phyloP scores from a whole-genome alignment of 2,797 vertebrate genomes.

The Peromyscus melanophrys region DNA sequence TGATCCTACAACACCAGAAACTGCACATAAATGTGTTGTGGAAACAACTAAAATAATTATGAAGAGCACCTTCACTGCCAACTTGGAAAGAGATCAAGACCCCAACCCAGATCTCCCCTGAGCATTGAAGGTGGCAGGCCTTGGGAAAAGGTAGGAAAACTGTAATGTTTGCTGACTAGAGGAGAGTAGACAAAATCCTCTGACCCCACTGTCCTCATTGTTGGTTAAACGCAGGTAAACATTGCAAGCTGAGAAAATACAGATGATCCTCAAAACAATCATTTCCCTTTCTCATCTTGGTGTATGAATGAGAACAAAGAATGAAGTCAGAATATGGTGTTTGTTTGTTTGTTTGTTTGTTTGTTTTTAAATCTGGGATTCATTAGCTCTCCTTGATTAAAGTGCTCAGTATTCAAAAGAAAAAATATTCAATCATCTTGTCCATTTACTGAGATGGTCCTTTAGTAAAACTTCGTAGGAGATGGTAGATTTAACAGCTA shows the following conservation, averaged over 20 bases:
- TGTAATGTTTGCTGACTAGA: slow-evolving; percentile 36
- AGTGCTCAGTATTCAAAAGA: neutral
- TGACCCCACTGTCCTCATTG: neutral
- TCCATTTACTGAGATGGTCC: neutral
- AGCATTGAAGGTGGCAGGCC: neutral
- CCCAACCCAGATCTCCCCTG: neutral
- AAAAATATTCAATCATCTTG: neutral
- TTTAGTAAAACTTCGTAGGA: neutral
- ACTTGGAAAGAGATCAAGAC: neutral
- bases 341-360: neutral
- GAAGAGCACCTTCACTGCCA: neutral
- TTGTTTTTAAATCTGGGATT: neutral
- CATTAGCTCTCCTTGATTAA: neutral
- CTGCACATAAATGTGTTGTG: neutral
- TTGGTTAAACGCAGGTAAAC: slow-evolving; percentile 63
- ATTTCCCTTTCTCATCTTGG: neutral
- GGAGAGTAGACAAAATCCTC: neutral
- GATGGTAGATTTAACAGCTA: neutral
- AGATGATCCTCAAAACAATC: slow-evolving; percentile 59
- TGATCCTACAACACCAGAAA: neutral
- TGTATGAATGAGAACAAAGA: neutral
- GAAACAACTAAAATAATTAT: neutral
- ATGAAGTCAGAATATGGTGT: neutral
- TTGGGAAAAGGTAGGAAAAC: neutral
- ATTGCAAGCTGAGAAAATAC: slow-evolving; percentile 68